Conservation (phyloP, 2,113 vertebrate species). For the Lampris megalopsis region DNA sequence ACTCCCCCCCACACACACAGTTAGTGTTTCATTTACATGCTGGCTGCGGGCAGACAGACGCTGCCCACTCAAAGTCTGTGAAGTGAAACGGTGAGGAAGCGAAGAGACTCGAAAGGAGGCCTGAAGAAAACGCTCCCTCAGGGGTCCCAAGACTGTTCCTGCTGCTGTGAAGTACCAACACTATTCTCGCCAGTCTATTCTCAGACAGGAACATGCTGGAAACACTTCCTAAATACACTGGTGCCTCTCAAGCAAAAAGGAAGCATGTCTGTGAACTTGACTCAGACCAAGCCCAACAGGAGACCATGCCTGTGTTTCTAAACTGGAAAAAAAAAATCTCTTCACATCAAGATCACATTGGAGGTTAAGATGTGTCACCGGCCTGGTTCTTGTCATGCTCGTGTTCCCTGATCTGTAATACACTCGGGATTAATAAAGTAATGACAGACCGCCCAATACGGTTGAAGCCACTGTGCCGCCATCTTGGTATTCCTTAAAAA, state of each 20-base stretch:
- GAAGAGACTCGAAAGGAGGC: constrained; percentile 39
- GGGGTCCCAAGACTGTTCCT: neutral
- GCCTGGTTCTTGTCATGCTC: too few relatives aligned
- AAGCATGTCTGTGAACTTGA: constrained; percentile 35
- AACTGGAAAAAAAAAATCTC: neutral
- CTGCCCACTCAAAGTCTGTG: neutral
- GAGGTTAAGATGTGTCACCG: too few relatives aligned
- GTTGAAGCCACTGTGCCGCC: too few relatives aligned
- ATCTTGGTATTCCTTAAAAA: too few relatives aligned
- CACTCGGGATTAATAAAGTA: too few relatives aligned
- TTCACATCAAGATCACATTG: neutral
- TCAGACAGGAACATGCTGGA: constrained; percentile 43
- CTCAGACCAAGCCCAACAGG: constrained; percentile 16
- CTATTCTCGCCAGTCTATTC: constrained; percentile 13
- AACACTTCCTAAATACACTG: constrained; percentile 43
- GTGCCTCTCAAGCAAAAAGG: constrained; percentile 23
- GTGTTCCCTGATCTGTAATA: too few relatives aligned
- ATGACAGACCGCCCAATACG: too few relatives aligned
- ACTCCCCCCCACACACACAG: neutral
- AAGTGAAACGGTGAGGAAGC: constrained; percentile 45
- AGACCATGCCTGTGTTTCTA: neutral
- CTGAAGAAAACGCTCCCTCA: neutral
- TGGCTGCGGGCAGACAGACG: neutral
- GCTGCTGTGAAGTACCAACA: constrained; percentile 15
- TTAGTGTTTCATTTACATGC: neutral